Conservation (phyloP, 2,888 invertebrate species). For the Conistra vaccinii region DNA sequence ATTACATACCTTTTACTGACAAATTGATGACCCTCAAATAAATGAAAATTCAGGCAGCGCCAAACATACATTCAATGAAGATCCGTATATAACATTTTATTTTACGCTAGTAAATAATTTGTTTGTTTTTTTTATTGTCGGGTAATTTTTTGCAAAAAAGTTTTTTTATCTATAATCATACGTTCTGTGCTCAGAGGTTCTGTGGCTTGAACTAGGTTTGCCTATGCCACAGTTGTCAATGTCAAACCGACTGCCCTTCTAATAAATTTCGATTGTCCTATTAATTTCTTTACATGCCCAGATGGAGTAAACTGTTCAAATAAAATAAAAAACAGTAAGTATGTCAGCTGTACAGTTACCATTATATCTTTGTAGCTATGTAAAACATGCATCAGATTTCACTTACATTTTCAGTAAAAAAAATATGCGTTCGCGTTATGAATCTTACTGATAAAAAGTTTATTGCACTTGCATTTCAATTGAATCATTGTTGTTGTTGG, state of each 20-base stretch:
- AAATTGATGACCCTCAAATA: no score
- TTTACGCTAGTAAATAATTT: no score
- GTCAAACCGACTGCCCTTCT: conserved; percentile 51
- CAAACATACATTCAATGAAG: no score
- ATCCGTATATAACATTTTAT: no score
- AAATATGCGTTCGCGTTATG: background rate
- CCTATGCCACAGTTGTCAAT: conserved; percentile 50
- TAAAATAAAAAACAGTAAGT: conserved; percentile 52
- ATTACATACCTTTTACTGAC: no score
- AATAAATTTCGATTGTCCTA: conserved; percentile 52
- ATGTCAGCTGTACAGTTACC: conserved; percentile 1
- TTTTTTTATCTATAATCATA: no score
- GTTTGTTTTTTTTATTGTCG: no score
- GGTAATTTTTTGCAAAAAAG: no score
- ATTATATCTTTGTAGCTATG: background rate
- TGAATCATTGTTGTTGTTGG: conserved; percentile 2
- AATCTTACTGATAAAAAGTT: conserved; percentile 42
- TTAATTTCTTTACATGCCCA: conserved; percentile 40
- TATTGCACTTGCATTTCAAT: conserved; percentile 12
- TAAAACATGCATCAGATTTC: conserved; percentile 2
- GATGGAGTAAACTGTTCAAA: conserved; percentile 61
- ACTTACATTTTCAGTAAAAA: conserved; percentile 1
- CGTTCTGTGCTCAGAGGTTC: background rate
- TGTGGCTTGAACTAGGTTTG: no score
- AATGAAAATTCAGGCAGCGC: no score